Evolutionary conservation across 2,113 vertebrate species (phyloP).

Genomic region (Casuarius casuarius): DNA sequence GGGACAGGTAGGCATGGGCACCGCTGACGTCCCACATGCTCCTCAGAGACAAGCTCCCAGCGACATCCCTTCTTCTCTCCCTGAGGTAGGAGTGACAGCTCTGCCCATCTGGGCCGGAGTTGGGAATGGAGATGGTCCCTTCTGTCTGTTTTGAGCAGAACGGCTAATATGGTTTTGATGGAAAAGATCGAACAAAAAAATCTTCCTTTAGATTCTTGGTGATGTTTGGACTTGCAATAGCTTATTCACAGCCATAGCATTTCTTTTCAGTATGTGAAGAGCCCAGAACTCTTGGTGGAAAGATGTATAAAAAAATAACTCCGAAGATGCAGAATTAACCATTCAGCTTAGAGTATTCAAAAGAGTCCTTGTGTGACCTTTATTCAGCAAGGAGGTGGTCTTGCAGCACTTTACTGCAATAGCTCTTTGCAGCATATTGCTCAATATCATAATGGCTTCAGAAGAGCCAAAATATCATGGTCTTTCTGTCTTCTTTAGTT

Average conservation of each 20-base stretch:
- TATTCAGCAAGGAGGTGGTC: constrained; percentile 22
- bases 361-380: neutral
- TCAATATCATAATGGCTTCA: constrained; percentile 21
- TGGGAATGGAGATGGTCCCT: neutral
- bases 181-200: neutral
- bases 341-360: neutral
- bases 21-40: neutral
- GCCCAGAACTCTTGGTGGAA: neutral
- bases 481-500: constrained; percentile 32
- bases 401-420: constrained; percentile 18
- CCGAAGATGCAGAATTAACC: neutral
- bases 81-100: neutral
- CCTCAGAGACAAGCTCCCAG: neutral
- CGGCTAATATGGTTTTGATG: neutral
- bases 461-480: constrained; percentile 19
- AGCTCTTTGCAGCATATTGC: constrained; percentile 14
- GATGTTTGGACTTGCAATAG: neutral
- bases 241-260: neutral
- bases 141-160: neutral
- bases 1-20: neutral
- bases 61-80: neutral
- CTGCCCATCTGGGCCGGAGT: neutral
- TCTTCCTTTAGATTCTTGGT: neutral
- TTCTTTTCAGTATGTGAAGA: neutral
- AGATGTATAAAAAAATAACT: neutral